Base-by-base conservation (phyloP, 2,888 invertebrate species). In the Zonitis immaculata region DNA sequence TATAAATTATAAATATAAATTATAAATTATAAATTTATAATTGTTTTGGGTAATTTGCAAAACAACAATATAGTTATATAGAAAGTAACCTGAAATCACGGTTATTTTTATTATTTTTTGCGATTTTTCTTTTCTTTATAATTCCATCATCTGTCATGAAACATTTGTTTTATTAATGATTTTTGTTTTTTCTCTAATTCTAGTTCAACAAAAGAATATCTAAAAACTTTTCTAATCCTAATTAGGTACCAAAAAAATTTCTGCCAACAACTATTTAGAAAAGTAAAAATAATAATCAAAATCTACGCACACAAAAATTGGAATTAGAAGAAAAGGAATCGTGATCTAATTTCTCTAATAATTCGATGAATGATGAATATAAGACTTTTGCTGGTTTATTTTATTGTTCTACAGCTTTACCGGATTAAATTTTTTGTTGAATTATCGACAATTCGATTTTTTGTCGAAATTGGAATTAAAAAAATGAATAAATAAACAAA, bases 51-150 rank as follows among this genome's bases (percentile, higher is more conserved):
- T n/a, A 39, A 39, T 39, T 39, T 39, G 39, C 20, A 20, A 18
- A 39, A 39, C 5, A 18, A 39, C 16, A 16, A 20, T 20, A 7
- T 7, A 26, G 18, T n/a, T n/a, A n/a, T 39, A 39, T 39, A 39
- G 39, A 39, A 39, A 39, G 39, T 39, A 39, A 39, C 39, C 39
- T 39, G 39, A 39, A 39, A 39, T 18, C 39, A 39, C 20, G 18
- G 11, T 39, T n/a, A n/a, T n/a, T n/a, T 39, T 11, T 9, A 3
- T 18, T 35, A 22, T 18, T 35, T 16, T 11, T 11, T 18, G 18
- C 9, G 16, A 11, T 18, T 39, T 18, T 39, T n/a, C n/a, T n/a
- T 18, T 39, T 22, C 5, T 18, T 39, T 18, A 18, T 39, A 9
- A 39, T 16, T 39, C 39, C 18, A 39, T 39, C 39, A 39, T 39